Evolutionary conservation across 2,888 invertebrate genomes (phyloP).

Genomic region (Habroteleia sp.): DNA sequence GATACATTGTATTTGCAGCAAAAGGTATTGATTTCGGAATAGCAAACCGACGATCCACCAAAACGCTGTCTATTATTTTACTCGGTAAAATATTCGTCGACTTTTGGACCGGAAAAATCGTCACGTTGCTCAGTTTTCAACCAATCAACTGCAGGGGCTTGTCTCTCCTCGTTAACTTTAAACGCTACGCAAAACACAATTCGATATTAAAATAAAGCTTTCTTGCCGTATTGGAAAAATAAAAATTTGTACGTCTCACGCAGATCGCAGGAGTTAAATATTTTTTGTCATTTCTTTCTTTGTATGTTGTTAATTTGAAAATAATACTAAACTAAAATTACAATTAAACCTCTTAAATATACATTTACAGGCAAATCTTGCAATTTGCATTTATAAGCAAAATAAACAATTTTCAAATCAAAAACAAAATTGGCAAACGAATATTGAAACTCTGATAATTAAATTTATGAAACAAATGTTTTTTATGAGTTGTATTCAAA

Average conservation of each 20-base stretch:
- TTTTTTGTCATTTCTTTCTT: no score
- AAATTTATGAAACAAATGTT: no score
- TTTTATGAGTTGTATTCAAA: no score
- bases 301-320: no score
- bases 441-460: no score
- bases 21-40: conserved; percentile 29
- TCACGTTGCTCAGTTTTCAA: not conserved
- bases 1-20: conserved; percentile 41
- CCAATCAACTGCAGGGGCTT: conserved; percentile 14
- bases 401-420: no score
- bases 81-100: not conserved
- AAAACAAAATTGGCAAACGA: no score
- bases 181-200: not conserved
- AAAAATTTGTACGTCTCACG: conserved; percentile 72
- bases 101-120: conserved; percentile 7
- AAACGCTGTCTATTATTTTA: conserved; percentile 1
- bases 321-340: conserved; percentile 65
- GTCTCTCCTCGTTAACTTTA: conserved; percentile 15
- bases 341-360: no score
- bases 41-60: conserved; percentile 8
- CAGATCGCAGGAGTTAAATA: no score
- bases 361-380: no score
- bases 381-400: no score
- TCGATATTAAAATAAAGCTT: conserved; percentile 29
- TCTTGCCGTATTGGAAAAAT: conserved; percentile 26